Evolutionary conservation across 2,113 vertebrate genomes (phyloP).

Genomic region (Porphyrio hochstetteri): DNA sequence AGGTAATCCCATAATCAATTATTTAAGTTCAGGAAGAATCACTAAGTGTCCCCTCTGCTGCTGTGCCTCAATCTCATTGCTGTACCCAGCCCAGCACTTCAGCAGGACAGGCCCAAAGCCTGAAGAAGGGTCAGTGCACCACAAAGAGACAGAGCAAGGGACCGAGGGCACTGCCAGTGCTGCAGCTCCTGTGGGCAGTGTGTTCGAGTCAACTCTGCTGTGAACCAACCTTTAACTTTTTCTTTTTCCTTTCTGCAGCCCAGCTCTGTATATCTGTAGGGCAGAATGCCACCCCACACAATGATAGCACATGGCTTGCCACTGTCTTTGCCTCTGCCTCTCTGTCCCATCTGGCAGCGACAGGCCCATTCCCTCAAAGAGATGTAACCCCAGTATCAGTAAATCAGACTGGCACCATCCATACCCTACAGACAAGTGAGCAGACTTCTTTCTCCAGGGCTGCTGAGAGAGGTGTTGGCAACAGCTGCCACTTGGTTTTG

Average conservation of each 20-base stretch:
- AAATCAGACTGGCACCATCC: constrained; percentile 19
- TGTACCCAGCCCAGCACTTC: not conserved
- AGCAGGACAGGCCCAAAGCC: not conserved
- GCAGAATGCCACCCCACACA: not conserved
- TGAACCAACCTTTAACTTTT: not conserved
- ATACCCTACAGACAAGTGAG: not conserved
- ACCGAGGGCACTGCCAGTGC: not conserved
- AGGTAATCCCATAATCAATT: not conserved
- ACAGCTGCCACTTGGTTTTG: not conserved
- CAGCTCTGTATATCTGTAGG: not conserved
- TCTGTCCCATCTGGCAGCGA: constrained; percentile 1
- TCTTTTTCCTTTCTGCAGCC: not conserved
- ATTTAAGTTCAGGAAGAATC: not conserved
- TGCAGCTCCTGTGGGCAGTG: rapidly evolving
- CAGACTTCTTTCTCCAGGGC: not conserved
- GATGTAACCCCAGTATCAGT: not conserved
- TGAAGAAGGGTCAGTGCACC: not conserved
- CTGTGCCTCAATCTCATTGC: not conserved
- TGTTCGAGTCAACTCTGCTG: not conserved
- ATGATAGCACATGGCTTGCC: not conserved
- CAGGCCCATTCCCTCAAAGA: not conserved
- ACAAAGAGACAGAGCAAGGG: not conserved
- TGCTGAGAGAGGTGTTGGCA: constrained; percentile 1
- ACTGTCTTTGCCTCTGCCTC: not conserved
- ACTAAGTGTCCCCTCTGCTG: not conserved